Evolutionary conservation across 2,113 vertebrate species (phyloP).

Genomic region (Falco punctatus): DNA sequence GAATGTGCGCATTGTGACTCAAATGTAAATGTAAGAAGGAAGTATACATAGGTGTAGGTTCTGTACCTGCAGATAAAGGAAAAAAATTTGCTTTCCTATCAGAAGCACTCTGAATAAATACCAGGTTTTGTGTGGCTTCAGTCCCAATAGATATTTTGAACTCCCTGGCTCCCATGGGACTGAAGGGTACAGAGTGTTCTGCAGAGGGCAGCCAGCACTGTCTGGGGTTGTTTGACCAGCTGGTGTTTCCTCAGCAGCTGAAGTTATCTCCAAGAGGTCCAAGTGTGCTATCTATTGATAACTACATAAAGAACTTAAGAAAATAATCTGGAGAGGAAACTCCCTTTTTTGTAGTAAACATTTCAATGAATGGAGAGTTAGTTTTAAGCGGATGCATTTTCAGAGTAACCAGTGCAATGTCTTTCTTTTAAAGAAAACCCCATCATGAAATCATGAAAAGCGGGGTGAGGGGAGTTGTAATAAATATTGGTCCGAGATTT

Average conservation of each 20-base stretch:
- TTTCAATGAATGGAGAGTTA: background rate
- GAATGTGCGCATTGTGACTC: background rate
- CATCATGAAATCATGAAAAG: background rate
- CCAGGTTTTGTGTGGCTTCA: background rate
- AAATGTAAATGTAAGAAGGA: background rate
- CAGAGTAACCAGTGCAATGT: background rate
- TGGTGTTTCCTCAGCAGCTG: background rate
- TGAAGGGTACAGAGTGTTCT: background rate
- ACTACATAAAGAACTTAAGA: background rate
- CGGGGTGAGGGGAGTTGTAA: background rate
- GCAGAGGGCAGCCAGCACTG: background rate
- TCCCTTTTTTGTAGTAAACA: background rate
- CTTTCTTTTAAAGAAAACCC: background rate
- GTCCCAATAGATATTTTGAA: background rate
- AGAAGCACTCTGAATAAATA: background rate
- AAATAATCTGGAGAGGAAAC: background rate
- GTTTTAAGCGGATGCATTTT: background rate
- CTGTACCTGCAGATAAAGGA: constrained; percentile 27
- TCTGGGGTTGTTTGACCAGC: background rate
- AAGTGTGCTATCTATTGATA: background rate
- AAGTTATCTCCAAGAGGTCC: background rate
- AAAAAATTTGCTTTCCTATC: constrained; percentile 1
- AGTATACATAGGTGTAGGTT: background rate
- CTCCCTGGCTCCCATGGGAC: background rate
- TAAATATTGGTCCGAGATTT: background rate